These are phyloP conservation scores for Hydropotes inermis DNA, from an alignment of 2,113 vertebrate genomes.

Conservation along the genomic window DNA sequence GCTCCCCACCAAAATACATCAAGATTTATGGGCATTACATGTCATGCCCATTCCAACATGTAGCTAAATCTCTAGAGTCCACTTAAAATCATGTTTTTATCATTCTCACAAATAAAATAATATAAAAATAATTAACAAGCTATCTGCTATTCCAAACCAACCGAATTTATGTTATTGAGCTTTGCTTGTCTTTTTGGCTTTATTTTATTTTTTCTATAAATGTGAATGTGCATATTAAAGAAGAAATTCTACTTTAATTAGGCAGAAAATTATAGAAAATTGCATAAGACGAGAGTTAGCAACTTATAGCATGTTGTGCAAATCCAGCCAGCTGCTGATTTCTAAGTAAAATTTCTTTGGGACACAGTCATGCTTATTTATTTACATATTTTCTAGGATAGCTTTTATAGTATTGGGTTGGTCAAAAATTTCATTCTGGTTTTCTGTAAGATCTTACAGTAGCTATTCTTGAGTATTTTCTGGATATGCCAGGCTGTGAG, in stretches of 20 bases:
- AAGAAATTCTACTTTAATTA: slow-evolving; percentile 21
- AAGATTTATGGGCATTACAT: not conserved
- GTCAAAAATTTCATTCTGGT: not conserved
- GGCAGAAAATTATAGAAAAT: not conserved
- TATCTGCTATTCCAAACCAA: not conserved
- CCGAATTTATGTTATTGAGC: not conserved
- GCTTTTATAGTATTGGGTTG: not conserved
- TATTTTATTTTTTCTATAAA: not conserved
- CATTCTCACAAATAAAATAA: not conserved
- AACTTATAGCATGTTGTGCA: not conserved
- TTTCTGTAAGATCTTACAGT: not conserved
- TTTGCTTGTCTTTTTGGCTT: not conserved
- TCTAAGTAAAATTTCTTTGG: not conserved
- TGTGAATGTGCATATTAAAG: not conserved
- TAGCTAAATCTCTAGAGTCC: not conserved
- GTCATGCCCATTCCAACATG: not conserved
- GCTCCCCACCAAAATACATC: not conserved
- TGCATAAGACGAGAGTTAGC: not conserved
- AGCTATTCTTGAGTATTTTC: not conserved
- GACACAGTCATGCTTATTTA: not conserved
- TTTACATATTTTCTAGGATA: not conserved
- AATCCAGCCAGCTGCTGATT: not conserved
- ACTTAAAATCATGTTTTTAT: slow-evolving; percentile 13
- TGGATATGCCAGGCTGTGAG: not conserved
- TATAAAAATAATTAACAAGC: not conserved